A percentile compares a stretch with the other conserved stretches of the same genome.
Evolutionary conservation across 2,113 vertebrate genomes (phyloP).

Genomic region (Triplophysa tibetana): DNA sequence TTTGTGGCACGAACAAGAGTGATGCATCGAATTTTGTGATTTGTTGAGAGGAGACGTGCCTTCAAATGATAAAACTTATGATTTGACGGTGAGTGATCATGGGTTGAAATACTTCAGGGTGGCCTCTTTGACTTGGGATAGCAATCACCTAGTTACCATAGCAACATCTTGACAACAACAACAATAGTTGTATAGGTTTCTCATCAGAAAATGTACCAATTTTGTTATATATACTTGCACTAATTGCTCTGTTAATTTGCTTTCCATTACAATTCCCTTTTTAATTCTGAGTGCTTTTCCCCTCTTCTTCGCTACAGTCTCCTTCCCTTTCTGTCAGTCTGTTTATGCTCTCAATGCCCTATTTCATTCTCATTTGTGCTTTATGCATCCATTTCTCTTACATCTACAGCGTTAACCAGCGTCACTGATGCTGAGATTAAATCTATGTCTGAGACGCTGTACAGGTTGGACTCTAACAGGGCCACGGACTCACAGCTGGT

Average conservation of each 20-base stretch:
- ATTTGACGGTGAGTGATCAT: too few relatives aligned
- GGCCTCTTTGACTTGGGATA: too few relatives aligned
- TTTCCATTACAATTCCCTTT: neutral
- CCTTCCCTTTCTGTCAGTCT: neutral
- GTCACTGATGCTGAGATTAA: conserved; percentile 78
- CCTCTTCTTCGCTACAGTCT: neutral
- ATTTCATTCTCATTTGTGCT: neutral
- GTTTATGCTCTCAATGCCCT: neutral
- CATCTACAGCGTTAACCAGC: conserved; percentile 17
- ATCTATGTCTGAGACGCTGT: conserved; percentile 82
- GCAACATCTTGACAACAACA: too few relatives aligned
- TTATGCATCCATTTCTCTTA: neutral
- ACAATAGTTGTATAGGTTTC: too few relatives aligned
- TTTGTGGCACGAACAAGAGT: too few relatives aligned
- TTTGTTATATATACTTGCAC: neutral
- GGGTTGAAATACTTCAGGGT: too few relatives aligned
- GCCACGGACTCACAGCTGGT: conserved; percentile 74
- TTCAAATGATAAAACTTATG: too few relatives aligned
- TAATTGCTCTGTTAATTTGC: neutral
- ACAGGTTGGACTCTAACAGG: conserved; percentile 79
- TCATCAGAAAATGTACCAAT: too few relatives aligned
- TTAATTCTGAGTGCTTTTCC: neutral
- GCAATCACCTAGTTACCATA: too few relatives aligned
- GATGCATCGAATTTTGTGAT: too few relatives aligned
- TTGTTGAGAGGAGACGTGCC: too few relatives aligned